phyloP scores from a whole-genome alignment of 2,888 invertebrate genomes.

The Crossocerus cetratus region DNA sequence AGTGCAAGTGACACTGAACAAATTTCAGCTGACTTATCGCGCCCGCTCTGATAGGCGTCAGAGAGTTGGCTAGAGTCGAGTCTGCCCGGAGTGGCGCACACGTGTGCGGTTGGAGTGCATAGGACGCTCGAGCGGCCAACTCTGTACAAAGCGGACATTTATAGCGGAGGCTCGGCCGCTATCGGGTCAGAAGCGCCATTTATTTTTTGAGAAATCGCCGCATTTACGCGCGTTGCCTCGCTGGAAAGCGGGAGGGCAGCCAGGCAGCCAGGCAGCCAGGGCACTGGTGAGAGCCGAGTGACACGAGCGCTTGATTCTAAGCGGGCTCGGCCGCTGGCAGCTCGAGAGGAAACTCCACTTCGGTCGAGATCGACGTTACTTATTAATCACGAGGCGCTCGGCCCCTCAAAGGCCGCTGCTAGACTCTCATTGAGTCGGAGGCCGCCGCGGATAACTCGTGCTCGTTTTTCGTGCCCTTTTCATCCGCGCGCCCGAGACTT shows the following conservation, averaged over 20 bases:
- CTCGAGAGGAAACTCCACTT: constrained; percentile 35
- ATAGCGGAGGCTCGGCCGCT: not conserved
- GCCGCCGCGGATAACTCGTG: constrained; percentile 51
- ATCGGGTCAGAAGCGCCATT: constrained; percentile 13
- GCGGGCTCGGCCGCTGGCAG: constrained; percentile 9
- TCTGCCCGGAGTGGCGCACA: not conserved
- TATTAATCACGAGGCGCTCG: constrained; percentile 60
- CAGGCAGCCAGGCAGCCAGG: no score
- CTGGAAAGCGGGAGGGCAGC: constrained; percentile 14
- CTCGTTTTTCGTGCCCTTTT: constrained; percentile 56
- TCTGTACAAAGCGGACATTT: not conserved
- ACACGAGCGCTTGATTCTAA: not conserved
- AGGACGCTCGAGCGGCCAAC: not conserved
- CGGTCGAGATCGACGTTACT: constrained; percentile 61
- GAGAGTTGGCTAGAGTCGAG: no score
- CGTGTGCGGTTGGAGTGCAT: not conserved
- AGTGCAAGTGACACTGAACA: not conserved
- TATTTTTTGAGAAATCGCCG: constrained; percentile 46
- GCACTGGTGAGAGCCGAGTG: not conserved
- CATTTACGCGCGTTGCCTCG: constrained; percentile 34
- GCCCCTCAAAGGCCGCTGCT: constrained; percentile 54
- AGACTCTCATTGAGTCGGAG: constrained; percentile 56
- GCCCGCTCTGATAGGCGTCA: no score
- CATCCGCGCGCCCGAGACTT: constrained; percentile 51
- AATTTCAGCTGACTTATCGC: not conserved